A percentile compares a stretch with the other conserved stretches of the same genome.
Evolutionary conservation across 2,888 invertebrate genomes (phyloP).

Genomic region (Amiota communis): DNA sequence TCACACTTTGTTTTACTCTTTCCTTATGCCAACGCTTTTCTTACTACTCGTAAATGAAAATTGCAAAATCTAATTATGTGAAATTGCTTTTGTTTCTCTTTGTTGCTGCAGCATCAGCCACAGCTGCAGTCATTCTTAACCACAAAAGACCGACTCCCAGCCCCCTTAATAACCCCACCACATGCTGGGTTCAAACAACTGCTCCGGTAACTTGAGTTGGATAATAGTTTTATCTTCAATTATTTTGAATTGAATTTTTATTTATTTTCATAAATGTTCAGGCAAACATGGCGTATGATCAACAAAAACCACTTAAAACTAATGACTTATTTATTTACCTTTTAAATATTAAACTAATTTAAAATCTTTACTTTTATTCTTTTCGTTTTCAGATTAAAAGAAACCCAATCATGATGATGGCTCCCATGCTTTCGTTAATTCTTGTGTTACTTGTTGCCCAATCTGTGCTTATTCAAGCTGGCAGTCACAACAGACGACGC

Average conservation of each 20-base stretch:
- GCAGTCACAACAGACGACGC: constrained; percentile 20
- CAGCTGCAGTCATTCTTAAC: constrained; percentile 19
- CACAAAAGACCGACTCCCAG: neutral
- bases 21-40: neutral
- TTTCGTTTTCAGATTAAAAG: neutral
- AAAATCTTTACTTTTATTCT: neutral
- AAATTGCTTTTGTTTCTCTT: constrained; percentile 45
- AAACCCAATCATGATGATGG: constrained; percentile 40
- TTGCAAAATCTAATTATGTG: constrained; percentile 50
- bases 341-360: too few species aligned
- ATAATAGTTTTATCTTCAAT: neutral
- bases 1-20: neutral
- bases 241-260: neutral
- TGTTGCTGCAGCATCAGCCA: constrained; percentile 27
- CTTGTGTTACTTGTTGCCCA: constrained; percentile 42
- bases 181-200: too few species aligned
- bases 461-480: constrained; percentile 45
- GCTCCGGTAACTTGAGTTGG: too few species aligned
- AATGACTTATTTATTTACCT: too few species aligned
- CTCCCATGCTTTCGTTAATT: constrained; percentile 39
- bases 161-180: neutral
- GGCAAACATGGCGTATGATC: too few species aligned
- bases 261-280: too few species aligned
- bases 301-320: too few species aligned
- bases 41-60: constrained; percentile 46